phyloP scores from a whole-genome alignment of 2,113 vertebrate genomes.

The Oncorhynchus nerka region DNA sequence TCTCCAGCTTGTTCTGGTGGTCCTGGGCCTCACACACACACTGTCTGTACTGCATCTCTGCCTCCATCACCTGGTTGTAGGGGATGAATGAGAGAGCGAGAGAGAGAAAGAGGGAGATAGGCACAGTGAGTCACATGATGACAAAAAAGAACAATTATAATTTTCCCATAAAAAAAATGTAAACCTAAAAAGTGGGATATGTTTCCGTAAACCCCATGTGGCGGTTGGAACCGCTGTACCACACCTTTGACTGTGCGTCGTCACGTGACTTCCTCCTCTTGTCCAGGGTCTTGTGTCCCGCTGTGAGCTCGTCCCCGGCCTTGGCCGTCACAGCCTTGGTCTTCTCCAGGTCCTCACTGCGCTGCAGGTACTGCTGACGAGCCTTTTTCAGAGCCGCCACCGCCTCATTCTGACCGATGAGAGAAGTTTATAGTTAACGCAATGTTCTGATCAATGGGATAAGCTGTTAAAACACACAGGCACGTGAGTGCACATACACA shows the following conservation, averaged over 20 bases:
- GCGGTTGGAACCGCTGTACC: background rate
- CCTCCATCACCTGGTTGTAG: constrained; percentile 73
- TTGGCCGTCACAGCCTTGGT: constrained; percentile 75
- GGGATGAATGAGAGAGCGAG: background rate
- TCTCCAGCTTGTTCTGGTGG: constrained; percentile 80
- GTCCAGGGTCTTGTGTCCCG: constrained; percentile 81
- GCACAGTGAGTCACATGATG: background rate
- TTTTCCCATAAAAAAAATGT: background rate
- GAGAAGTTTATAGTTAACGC: background rate
- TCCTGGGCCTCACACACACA: constrained; percentile 77
- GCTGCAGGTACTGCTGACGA: constrained; percentile 84
- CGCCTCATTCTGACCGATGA: constrained; percentile 76
- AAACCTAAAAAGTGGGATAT: background rate
- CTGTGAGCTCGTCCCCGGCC: constrained; percentile 70
- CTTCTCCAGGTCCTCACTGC: constrained; percentile 85
- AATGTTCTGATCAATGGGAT: too few species aligned
- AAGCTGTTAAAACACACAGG: background rate
- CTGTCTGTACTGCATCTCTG: constrained; percentile 73
- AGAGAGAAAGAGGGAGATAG: constrained; percentile 9
- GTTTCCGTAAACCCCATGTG: background rate
- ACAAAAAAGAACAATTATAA: background rate
- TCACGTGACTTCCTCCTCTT: constrained; percentile 85
- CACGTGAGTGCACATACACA: background rate
- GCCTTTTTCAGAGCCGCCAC: constrained; percentile 79
- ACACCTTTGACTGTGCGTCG: constrained; percentile 84